Evolutionary conservation across 2,888 invertebrate species (phyloP).

Genomic region (Drosophila buzzatii): DNA sequence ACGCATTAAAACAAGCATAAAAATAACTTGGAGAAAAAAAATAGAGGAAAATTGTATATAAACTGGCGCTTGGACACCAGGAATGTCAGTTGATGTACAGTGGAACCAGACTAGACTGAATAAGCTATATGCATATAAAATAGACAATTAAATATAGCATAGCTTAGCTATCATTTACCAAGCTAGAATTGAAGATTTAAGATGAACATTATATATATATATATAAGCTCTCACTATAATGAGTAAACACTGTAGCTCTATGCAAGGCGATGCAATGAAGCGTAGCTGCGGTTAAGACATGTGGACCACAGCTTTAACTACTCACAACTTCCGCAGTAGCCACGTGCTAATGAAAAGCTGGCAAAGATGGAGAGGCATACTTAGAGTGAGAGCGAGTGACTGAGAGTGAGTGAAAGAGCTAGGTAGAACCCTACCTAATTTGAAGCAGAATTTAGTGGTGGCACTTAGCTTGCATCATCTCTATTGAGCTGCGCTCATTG

Average conservation of each 20-base stretch:
- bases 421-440: constrained; percentile 19
- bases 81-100: constrained; percentile 59
- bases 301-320: constrained; percentile 65
- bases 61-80: constrained; percentile 71
- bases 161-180: neutral
- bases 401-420: neutral
- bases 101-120: constrained; percentile 7
- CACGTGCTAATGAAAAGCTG: constrained; percentile 58
- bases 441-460: constrained; percentile 19
- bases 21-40: constrained; percentile 18
- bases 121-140: neutral
- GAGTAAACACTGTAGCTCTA: constrained; percentile 50
- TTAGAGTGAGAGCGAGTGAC: neutral
- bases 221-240: neutral
- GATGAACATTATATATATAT: neutral
- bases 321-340: constrained; percentile 69
- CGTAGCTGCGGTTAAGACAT: constrained; percentile 75
- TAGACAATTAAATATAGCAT: neutral
- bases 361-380: neutral
- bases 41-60: constrained; percentile 56
- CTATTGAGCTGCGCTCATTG: constrained; percentile 41
- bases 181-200: neutral
- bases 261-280: constrained; percentile 69
- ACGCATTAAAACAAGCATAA: constrained; percentile 45
- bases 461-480: constrained; percentile 46